Base-by-base conservation (phyloP, 2,113 vertebrate species). In the Bagarius yarrelli region DNA sequence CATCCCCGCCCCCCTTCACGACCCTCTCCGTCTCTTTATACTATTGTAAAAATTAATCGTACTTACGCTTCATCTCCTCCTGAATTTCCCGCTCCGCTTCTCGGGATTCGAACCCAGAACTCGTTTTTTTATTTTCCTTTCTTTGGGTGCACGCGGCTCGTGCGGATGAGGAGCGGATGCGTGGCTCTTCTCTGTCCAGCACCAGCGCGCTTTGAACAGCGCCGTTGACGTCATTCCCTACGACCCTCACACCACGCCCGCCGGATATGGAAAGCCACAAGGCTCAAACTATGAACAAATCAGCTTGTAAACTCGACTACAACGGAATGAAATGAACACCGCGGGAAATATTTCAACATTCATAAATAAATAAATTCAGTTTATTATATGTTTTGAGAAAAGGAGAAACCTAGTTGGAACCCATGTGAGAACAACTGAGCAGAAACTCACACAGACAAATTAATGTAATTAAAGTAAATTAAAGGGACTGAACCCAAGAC, bases 141-240 rank as follows among this genome's bases (percentile, higher is more conserved):
- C 50, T 53, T 47, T 52, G n/a, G 30, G 70, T 32, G 16, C 50
- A 44, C 70, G 70, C 50, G 16, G 56, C 32, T 25, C 30, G 14
- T 4, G 73, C 56, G 8, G 34, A 14, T 25, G 73, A 44, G 5
- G 56, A 81, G 19, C 82, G 57, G 64, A 77, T 80, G 63, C 61
- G 83, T 76, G 32, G 90, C 86, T 83, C 77, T 76, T 85, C 83
- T 89, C 82, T 92, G 80, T 92, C 92, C 91, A 94, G 93, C 91
- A 94, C 93, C 92, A 89, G 83, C 78, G 61, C 88, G 63, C 89
- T 90, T 83, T 88, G 91, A 92, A 93, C 92, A 94, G 93, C 93
- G 91, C 88, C 83, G 30, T 50, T 92, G 89, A 93, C 93, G 92
- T 93, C 90, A 92, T 76, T 78, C 30, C 77, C 80, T 53, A 74